Evolutionary conservation across 2,113 vertebrate species (phyloP).

Genomic region (Pygoscelis adeliae): DNA sequence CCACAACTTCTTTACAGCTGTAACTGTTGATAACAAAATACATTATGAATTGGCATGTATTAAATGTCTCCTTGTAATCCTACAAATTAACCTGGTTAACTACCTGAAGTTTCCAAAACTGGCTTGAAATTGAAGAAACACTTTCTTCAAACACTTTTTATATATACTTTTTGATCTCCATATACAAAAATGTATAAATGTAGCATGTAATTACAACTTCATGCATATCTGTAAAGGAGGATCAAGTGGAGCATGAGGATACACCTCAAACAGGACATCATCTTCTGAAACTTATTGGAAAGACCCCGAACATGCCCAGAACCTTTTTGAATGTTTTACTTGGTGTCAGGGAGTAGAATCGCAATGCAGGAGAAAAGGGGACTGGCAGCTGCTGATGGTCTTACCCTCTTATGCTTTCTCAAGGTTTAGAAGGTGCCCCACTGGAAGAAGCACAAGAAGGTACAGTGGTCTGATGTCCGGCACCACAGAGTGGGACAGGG

Average conservation of each 20-base stretch:
- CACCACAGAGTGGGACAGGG: fast-evolving
- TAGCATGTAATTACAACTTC: neutral
- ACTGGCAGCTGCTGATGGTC: neutral
- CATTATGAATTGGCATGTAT: neutral
- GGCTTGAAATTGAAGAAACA: neutral
- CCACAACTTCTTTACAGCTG: neutral
- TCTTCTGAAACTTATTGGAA: neutral
- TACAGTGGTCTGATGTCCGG: neutral
- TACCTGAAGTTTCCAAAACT: slow-evolving; percentile 16
- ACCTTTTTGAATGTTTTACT: neutral
- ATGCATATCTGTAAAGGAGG: neutral
- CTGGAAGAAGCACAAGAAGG: neutral
- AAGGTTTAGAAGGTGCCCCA: neutral
- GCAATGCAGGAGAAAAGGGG: neutral
- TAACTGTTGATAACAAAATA: neutral
- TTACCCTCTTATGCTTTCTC: neutral
- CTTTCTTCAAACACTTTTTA: neutral
- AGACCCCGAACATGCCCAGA: neutral
- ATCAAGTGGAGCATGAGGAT: neutral
- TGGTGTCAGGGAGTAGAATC: neutral
- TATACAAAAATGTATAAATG: neutral
- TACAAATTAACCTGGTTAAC: slow-evolving; percentile 9
- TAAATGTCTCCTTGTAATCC: neutral
- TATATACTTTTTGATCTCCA: neutral
- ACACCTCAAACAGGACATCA: neutral